A percentile compares a stretch with the other conserved stretches of the same genome.
Evolutionary conservation across 1,140 invertebrate genomes (phyloP).

Genomic region (Drosophila auraria): DNA sequence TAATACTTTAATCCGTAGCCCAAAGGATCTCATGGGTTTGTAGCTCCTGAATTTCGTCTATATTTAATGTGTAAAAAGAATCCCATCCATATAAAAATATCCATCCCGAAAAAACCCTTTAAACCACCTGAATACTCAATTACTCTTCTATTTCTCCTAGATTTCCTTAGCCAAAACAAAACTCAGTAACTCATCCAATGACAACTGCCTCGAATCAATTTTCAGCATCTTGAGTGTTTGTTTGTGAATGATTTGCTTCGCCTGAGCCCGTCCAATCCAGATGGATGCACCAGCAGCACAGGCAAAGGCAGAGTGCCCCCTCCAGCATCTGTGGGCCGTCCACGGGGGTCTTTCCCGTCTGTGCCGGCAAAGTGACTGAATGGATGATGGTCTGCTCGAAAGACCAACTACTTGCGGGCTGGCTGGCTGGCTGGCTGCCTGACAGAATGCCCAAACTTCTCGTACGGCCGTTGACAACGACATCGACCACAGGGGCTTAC

Average conservation of each 20-base stretch:
- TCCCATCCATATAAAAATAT: no score
- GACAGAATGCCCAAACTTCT: conserved; percentile 73
- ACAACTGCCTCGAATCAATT: conserved; percentile 40
- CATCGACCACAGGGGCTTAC: conserved; percentile 33
- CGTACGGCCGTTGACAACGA: conserved; percentile 43
- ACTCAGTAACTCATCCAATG: background rate
- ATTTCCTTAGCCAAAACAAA: conserved; percentile 1
- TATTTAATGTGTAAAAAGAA: no score
- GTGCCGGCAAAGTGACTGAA: conserved; percentile 28
- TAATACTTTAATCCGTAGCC: no score
- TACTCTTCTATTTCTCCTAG: background rate
- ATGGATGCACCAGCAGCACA: conserved; percentile 14
- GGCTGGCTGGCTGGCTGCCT: conserved; percentile 6
- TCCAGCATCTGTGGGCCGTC: conserved; percentile 33
- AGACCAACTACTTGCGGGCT: conserved; percentile 43
- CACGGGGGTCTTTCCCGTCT: conserved; percentile 47
- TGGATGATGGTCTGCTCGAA: conserved; percentile 33
- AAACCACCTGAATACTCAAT: conserved; percentile 1
- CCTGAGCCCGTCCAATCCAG: conserved; percentile 15
- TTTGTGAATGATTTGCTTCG: conserved; percentile 60
- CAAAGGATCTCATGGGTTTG: no score
- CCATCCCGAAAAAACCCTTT: background rate
- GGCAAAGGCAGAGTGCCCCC: conserved; percentile 12
- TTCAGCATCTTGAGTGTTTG: conserved; percentile 16
- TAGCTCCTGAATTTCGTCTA: no score